Base-by-base conservation (phyloP, 1,140 invertebrate genomes). In the Pectinophora gossypiella region DNA sequence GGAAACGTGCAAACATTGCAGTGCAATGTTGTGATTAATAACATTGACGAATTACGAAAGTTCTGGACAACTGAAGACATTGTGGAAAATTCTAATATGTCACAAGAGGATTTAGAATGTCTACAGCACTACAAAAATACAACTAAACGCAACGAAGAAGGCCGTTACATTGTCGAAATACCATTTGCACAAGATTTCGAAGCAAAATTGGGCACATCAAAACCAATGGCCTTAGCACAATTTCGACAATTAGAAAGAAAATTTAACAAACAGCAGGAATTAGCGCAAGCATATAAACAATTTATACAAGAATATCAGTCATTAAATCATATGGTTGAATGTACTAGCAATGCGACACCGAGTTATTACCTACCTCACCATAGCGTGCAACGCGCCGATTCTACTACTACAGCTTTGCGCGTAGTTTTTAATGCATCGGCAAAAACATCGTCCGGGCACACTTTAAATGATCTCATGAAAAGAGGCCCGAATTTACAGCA, bases 401-500 rank as follows among this genome's bases (percentile, higher is more conserved):
- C 45, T 32, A 47, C 23, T 23, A 47, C 45, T 10, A 27, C 21
- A 5, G 15, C 4, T 9, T 13, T 23, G 13, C 21, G 45, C 10
- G 20, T 32, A 7, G 45, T 47, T 15, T 47, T 47, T 18, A 47
- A 47, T 16, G 45, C 45, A 5, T 5, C 21, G 13, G 5, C 45
- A 32, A n/a, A n/a, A 27, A 32, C 19, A 16, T 16, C 45, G 27
- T 7, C 45, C 4, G 23, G 23, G 7, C 19, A 16, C 21, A 47
- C n/a, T 19, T 32, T 47, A 9, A 47, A 47, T 47, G 45, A 47
- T 19, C 23, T 47, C 10, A 47, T 47, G 45, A 18, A 32, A 1
- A 9, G 45, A n/a, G 45, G 45, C 3, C 45, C 45, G 6, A 47
- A 47, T 32, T 16, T 47, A 32, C 45, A 47, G 45, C 23, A 23